Percentiles rank a stretch among this genome's conserved stretches.
Conservation (phyloP, 1,140 invertebrate genomes). For the Formica selysi region DNA sequence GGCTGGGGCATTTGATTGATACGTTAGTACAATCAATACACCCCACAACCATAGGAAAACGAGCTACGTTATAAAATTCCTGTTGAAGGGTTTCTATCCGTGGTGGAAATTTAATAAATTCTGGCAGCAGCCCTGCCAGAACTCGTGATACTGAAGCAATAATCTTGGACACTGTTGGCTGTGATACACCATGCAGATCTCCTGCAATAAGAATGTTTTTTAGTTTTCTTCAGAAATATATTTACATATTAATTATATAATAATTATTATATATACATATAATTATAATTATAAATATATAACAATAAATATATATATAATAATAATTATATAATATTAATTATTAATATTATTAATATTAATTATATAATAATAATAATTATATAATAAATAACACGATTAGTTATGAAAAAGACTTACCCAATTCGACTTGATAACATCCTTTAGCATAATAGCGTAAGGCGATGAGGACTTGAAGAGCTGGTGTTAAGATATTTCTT, state of each 20-base stretch:
- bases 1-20: background rate
- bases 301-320: too few relatives aligned
- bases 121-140: too few relatives aligned
- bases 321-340: too few relatives aligned
- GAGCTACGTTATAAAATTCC: constrained; percentile 9
- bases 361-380: too few relatives aligned
- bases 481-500: background rate
- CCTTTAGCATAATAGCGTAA: background rate
- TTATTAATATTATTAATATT: too few relatives aligned
- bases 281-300: too few relatives aligned
- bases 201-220: background rate
- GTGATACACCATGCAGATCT: constrained; percentile 5
- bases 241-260: too few relatives aligned
- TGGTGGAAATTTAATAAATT: background rate
- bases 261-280: too few relatives aligned
- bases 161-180: constrained; percentile 1
- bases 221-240: too few relatives aligned
- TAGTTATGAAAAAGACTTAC: background rate
- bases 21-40: constrained; percentile 10
- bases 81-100: background rate
- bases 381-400: background rate
- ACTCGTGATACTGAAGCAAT: background rate
- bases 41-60: background rate
- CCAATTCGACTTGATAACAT: background rate
- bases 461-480: background rate